Evolutionary conservation across 2,888 invertebrate species (phyloP).

Genomic region (Halictus ligatus): DNA sequence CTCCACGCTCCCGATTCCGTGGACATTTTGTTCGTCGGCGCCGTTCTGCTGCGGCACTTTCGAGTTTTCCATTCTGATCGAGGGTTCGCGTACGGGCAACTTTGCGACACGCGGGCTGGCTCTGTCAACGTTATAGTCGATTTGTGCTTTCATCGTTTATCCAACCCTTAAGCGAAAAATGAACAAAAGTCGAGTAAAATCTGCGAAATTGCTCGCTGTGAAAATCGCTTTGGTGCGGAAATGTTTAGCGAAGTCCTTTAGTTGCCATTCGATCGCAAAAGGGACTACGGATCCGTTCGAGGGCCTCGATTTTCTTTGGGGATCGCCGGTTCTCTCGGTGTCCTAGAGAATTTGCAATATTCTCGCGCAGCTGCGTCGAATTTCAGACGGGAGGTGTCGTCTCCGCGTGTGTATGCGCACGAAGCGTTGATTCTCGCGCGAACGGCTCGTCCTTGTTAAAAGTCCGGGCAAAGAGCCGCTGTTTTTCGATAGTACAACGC

Average conservation of each 20-base stretch:
- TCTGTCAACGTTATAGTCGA: background rate
- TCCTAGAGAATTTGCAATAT: background rate
- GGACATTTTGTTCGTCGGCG: background rate
- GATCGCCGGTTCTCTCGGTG: background rate
- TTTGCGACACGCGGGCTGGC: background rate
- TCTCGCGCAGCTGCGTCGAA: background rate
- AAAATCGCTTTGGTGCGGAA: background rate
- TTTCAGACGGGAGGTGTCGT: background rate
- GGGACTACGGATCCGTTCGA: background rate
- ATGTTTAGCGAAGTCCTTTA: background rate
- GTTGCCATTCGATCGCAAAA: background rate
- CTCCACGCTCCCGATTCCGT: background rate
- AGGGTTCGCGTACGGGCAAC: background rate
- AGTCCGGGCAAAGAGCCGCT: constrained; percentile 37
- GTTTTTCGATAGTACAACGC: constrained; percentile 68
- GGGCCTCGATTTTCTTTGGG: background rate
- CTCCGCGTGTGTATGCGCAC: background rate
- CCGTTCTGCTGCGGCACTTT: background rate
- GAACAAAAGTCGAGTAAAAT: background rate
- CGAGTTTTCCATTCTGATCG: background rate
- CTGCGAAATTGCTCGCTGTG: background rate
- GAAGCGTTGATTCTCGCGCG: constrained; percentile 24
- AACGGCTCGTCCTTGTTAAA: constrained; percentile 42
- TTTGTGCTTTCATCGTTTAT: no score
- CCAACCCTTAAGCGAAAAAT: background rate